Evolutionary conservation across 2,113 vertebrate species (phyloP).

Genomic region (Brienomyrus brachyistius): DNA sequence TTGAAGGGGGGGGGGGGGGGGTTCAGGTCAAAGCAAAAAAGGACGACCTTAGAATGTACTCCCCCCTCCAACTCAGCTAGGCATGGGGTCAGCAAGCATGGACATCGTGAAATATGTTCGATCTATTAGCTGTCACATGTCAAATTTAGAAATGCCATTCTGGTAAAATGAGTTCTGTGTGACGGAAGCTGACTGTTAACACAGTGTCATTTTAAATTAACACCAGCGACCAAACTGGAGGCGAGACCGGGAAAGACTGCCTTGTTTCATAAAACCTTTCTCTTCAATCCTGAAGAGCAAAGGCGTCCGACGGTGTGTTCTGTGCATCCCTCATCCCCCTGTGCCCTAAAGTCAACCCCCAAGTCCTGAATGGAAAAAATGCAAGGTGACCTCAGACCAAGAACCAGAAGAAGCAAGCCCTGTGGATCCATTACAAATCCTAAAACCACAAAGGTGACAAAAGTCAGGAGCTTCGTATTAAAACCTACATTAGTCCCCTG

Average conservation of each 20-base stretch:
- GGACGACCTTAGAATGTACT: slow-evolving; percentile 50
- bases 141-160: slow-evolving; percentile 70
- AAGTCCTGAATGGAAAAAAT: not conserved
- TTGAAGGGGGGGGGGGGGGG: slow-evolving; percentile 71
- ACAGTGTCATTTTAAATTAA: slow-evolving; percentile 73
- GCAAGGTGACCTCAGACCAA: not conserved
- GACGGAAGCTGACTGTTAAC: slow-evolving; percentile 78
- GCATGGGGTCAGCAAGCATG: slow-evolving; percentile 72
- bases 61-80: slow-evolving; percentile 46
- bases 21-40: slow-evolving; percentile 67
- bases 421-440: not conserved
- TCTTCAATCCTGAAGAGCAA: slow-evolving; percentile 27
- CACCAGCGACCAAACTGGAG: slow-evolving; percentile 60
- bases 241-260: slow-evolving; percentile 60
- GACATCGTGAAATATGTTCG: slow-evolving; percentile 67
- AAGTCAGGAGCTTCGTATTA: not conserved
- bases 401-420: not conserved
- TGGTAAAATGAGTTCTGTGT: slow-evolving; percentile 81
- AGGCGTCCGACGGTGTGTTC: not conserved
- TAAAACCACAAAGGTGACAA: not conserved
- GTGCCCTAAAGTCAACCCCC: not conserved
- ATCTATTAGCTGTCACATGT: slow-evolving; percentile 73
- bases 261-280: slow-evolving; percentile 54
- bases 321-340: not conserved
- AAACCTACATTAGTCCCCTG: not conserved